Base-by-base conservation (phyloP, 2,888 invertebrate species). In the Vandiemenella viatica region DNA sequence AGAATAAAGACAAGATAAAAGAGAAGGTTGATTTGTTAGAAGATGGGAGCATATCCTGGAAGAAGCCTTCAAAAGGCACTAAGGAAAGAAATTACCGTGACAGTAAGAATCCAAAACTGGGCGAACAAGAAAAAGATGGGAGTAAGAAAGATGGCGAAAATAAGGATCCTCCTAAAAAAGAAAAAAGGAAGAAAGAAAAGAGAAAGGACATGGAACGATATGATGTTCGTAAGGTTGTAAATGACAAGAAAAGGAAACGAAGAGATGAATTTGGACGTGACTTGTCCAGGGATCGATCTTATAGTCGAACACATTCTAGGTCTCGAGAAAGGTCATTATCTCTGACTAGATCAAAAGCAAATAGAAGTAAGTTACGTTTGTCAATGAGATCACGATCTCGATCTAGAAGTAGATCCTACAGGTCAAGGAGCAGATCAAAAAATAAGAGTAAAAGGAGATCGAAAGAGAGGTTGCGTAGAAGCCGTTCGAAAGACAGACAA, bases 201-300 rank as follows among this genome's bases (percentile, higher is more conserved):
- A 73, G 86, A 15, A 81, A 84, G 60, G 88, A 89, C 60, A 67
- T 90, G 45, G 83, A 83, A 58, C 73, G 89, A 3, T 90, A 90
- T 63, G 82, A 88, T 68, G 88, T 89, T 8, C 73, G 89, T 37
- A 79, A 81, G 53, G 69, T 89, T 32, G 80, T 89, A 7, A 74
- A 80, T 5, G 81, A 81, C 53, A 78, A 79, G 0, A 58, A 60
- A 42, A 68, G 75, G 50, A 70, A 73, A 26, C 69, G 75, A 48
- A 84, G 81, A 65, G 86, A 87, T 65, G 76, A 81, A 45, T 87
- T 86, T 66, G 87, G 87, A 0, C 71, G 87, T 10, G 87, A 87
- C 65, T 72, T 80, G 47, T 71, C 73, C 1, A 61, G 68, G 5
- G 70, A 69, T 37, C 63, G 66, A 22, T 65, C 66, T 7, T 40